Conservation (phyloP, 2,797 vertebrate genomes). For the Bradypodion pumilum region DNA sequence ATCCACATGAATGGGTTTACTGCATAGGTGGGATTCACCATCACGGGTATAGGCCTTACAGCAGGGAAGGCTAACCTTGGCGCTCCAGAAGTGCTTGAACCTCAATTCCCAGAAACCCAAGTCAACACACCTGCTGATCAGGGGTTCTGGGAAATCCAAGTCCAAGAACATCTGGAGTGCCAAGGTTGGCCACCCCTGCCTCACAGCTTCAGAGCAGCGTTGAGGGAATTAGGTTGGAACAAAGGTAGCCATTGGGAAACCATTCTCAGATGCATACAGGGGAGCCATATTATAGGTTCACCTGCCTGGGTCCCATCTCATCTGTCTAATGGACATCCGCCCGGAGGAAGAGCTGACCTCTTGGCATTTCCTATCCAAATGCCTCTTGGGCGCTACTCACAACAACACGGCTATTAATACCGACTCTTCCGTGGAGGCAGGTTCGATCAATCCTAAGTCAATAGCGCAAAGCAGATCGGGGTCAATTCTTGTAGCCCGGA, state of each 20-base stretch:
- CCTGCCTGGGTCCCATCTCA: not conserved
- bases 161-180: no score
- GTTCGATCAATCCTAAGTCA: not conserved
- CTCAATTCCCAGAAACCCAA: no score
- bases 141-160: no score
- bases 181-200: no score
- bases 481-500: not conserved
- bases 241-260: not conserved
- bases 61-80: no score
- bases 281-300: not conserved
- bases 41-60: no score
- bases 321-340: not conserved
- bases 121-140: no score
- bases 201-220: not conserved
- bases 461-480: not conserved
- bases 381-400: not conserved
- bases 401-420: conserved; percentile 25
- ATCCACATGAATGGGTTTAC: no score
- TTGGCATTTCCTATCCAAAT: not conserved
- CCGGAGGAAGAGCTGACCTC: no score
- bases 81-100: no score
- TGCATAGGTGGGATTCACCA: no score
- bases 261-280: not conserved
- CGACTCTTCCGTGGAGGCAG: not conserved
- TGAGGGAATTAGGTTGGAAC: not conserved